A percentile compares a stretch with the other conserved stretches of the same genome.
These are phyloP conservation scores for Crocidura indochinensis DNA, from an alignment of 2,797 vertebrate genomes.

Conservation along the genomic window DNA sequence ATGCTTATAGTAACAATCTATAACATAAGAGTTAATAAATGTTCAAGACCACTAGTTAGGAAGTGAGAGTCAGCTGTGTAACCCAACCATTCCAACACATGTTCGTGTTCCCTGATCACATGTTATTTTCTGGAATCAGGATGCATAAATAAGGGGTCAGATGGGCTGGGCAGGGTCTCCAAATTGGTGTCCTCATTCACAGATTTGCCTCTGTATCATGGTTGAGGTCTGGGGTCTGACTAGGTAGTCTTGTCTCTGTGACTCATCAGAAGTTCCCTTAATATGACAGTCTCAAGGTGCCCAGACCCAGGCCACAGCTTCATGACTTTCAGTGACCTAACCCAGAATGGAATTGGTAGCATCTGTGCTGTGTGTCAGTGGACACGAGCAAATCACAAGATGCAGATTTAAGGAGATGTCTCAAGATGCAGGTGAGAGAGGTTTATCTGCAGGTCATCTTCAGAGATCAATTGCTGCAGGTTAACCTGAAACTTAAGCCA, in stretches of 20 bases:
- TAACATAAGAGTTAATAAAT: not conserved
- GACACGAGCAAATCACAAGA: not conserved
- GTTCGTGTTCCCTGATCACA: not conserved
- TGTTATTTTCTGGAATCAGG: not conserved
- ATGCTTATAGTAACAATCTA: not conserved
- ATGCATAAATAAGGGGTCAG: not conserved
- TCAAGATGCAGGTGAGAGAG: too few relatives aligned
- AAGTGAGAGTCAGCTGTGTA: not conserved
- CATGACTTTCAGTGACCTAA: not conserved
- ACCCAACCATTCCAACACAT: not conserved
- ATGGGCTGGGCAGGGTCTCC: not conserved
- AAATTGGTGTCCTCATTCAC: not conserved
- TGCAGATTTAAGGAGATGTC: not conserved
- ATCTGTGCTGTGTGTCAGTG: not conserved
- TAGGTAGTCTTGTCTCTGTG: not conserved
- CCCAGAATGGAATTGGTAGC: not conserved
- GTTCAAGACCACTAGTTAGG: not conserved
- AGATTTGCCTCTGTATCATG: not conserved
- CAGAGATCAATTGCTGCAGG: not conserved
- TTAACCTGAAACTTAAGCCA: constrained; percentile 13
- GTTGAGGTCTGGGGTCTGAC: not conserved
- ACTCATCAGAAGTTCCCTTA: not conserved
- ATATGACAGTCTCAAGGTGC: not conserved
- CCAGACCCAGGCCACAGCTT: not conserved
- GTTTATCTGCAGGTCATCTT: not conserved